These are phyloP conservation scores for Columba janthina DNA, from an alignment of 2,113 vertebrate genomes.

Conservation along the genomic window DNA sequence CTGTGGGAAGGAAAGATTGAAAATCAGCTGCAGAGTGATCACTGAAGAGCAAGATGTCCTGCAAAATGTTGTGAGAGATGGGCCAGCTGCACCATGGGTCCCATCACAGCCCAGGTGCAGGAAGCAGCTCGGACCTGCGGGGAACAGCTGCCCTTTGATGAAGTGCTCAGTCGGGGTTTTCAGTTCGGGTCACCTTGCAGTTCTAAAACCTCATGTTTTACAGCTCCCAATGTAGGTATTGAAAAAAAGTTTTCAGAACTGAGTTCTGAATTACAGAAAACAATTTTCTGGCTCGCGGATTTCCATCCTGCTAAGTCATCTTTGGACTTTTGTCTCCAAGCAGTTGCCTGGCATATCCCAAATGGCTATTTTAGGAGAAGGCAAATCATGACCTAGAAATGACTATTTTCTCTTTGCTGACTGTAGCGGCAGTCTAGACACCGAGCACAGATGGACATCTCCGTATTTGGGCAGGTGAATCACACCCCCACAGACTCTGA, in stretches of 20 bases:
- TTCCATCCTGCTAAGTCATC: slow-evolving; percentile 60
- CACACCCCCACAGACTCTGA: slow-evolving; percentile 5
- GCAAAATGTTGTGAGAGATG: not conserved
- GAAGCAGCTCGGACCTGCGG: not conserved
- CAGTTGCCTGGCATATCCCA: slow-evolving; percentile 52
- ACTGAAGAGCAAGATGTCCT: not conserved
- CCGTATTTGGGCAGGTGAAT: slow-evolving; percentile 61
- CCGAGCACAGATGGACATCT: slow-evolving; percentile 54
- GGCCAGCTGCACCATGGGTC: not conserved
- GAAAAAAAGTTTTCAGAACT: not conserved
- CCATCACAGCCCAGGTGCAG: not conserved
- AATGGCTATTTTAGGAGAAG: slow-evolving; percentile 51
- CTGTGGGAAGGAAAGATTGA: not conserved
- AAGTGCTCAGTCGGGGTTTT: not conserved
- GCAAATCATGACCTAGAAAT: slow-evolving; percentile 63
- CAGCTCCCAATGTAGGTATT: not conserved
- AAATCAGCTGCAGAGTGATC: not conserved
- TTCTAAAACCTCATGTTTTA: not conserved
- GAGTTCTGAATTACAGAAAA: slow-evolving; percentile 21
- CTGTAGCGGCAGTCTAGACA: slow-evolving; percentile 60
- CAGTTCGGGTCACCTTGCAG: not conserved
- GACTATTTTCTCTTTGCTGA: slow-evolving; percentile 54
- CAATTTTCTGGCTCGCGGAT: slow-evolving; percentile 35
- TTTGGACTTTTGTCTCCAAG: slow-evolving; percentile 40
- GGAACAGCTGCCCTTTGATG: not conserved